Evolutionary conservation across 2,888 invertebrate species (phyloP).

Genomic region (Coenonympha arcania): DNA sequence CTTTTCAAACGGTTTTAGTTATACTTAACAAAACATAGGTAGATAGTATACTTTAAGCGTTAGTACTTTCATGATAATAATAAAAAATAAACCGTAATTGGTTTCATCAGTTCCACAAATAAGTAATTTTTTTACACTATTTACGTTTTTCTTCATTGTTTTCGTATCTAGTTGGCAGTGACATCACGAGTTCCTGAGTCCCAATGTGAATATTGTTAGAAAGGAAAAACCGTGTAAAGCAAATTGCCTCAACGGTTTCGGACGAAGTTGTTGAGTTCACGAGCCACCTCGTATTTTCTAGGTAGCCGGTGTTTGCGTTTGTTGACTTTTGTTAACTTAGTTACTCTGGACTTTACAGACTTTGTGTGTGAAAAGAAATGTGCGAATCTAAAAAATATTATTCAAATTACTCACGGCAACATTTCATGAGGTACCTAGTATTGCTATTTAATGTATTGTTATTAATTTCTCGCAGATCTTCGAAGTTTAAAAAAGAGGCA

Average conservation of each 20-base stretch:
- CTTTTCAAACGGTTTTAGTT: no score
- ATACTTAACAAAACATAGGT: no score
- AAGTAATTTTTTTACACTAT: slow-evolving; percentile 37
- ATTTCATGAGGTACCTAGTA: no score
- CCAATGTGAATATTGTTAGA: slow-evolving; percentile 24
- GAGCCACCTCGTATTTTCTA: slow-evolving; percentile 22
- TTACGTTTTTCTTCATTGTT: slow-evolving; percentile 36
- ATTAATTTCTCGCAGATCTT: no score
- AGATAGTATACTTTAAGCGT: background rate
- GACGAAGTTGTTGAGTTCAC: slow-evolving; percentile 36
- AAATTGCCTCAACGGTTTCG: slow-evolving; percentile 48
- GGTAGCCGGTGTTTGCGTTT: slow-evolving; percentile 26
- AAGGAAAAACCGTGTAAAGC: slow-evolving; percentile 41
- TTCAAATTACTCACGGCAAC: no score
- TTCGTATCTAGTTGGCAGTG: slow-evolving; percentile 37
- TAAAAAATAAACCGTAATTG: slow-evolving; percentile 26
- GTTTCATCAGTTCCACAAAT: slow-evolving; percentile 26
- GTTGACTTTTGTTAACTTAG: slow-evolving; percentile 24
- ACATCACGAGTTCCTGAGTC: slow-evolving; percentile 25
- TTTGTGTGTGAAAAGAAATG: background rate
- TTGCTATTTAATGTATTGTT: no score
- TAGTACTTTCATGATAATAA: background rate
- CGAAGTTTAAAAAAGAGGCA: no score
- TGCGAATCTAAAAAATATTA: no score
- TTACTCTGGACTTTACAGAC: slow-evolving; percentile 5